A percentile compares a stretch with the other conserved stretches of the same genome.
phyloP scores from a whole-genome alignment of 92 coral and sea anemone species.

The Porites divaricata region DNA sequence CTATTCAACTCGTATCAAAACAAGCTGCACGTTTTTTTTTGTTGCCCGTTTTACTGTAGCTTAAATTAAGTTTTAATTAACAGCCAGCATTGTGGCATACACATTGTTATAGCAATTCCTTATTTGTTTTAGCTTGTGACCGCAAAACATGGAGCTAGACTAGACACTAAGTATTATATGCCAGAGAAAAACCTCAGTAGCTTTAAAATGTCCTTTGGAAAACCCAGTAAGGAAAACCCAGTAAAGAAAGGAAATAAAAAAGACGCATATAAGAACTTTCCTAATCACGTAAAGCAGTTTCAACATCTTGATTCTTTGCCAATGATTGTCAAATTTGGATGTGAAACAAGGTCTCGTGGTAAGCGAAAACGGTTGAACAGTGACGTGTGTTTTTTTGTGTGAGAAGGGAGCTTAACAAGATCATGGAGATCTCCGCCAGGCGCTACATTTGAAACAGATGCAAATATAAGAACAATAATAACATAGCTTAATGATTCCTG shows the following conservation, averaged over 20 bases:
- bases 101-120: too few species aligned
- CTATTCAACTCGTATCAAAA: too few species aligned
- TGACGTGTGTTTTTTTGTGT: conserved; percentile 21
- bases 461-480: conserved; percentile 32
- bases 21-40: too few species aligned
- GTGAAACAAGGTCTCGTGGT: neutral
- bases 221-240: conserved; percentile 23
- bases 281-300: conserved; percentile 47
- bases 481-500: conserved; percentile 24
- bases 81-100: too few species aligned
- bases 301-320: conserved; percentile 40
- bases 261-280: conserved; percentile 47
- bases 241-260: conserved; percentile 30
- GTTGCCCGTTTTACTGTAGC: too few species aligned
- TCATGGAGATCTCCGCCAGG: conserved; percentile 26
- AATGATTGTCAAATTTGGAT: conserved; percentile 24
- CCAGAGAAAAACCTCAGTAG: too few species aligned
- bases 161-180: too few species aligned
- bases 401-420: conserved; percentile 14
- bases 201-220: conserved; percentile 41
- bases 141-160: too few species aligned
- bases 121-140: too few species aligned
- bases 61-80: too few species aligned
- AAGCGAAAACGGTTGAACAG: conserved; percentile 13
- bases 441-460: conserved; percentile 39